These are phyloP conservation scores for Dreissena polymorpha DNA, from an alignment of 1,140 invertebrate genomes.

Conservation along the genomic window DNA sequence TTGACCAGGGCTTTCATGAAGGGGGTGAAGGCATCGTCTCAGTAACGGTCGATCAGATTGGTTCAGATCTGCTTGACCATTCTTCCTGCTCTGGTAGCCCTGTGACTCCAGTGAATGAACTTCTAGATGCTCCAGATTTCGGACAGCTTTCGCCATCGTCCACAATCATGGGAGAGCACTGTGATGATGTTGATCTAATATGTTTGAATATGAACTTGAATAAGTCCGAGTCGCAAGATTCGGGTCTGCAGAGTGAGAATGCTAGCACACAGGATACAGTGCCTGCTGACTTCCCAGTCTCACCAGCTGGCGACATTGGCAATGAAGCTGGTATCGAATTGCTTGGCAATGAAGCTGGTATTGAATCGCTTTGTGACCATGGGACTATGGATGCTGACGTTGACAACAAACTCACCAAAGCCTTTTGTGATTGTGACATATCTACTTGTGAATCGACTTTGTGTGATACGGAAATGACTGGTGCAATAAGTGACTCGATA, in stretches of 20 bases:
- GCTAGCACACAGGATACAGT: slow-evolving; percentile 70
- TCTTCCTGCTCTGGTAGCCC: slow-evolving; percentile 60
- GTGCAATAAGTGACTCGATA: no score
- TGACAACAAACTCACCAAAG: no score
- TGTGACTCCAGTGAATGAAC: slow-evolving; percentile 60
- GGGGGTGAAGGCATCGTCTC: slow-evolving; percentile 38
- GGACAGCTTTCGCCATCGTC: slow-evolving; percentile 19
- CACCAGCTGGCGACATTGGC: slow-evolving; percentile 3
- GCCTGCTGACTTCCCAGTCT: slow-evolving; percentile 19
- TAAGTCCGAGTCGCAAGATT: slow-evolving; percentile 75
- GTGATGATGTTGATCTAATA: slow-evolving; percentile 5
- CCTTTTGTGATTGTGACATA: no score
- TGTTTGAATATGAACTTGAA: slow-evolving; percentile 56
- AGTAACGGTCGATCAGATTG: slow-evolving; percentile 21
- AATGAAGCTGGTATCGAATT: no score
- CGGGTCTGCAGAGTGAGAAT: slow-evolving; percentile 74
- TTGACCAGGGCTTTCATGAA: slow-evolving; percentile 64
- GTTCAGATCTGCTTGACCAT: slow-evolving; percentile 48
- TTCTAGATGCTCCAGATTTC: background rate
- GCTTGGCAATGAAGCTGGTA: no score
- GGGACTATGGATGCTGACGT: no score
- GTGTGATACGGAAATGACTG: no score
- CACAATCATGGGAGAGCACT: slow-evolving; percentile 19
- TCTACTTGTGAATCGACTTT: no score
- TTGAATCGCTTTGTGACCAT: no score